Percentiles rank a stretch among this genome's conserved stretches.
Evolutionary conservation across 2,797 vertebrate genomes (phyloP).

Genomic region (Aselliscus stoliczkanus): DNA sequence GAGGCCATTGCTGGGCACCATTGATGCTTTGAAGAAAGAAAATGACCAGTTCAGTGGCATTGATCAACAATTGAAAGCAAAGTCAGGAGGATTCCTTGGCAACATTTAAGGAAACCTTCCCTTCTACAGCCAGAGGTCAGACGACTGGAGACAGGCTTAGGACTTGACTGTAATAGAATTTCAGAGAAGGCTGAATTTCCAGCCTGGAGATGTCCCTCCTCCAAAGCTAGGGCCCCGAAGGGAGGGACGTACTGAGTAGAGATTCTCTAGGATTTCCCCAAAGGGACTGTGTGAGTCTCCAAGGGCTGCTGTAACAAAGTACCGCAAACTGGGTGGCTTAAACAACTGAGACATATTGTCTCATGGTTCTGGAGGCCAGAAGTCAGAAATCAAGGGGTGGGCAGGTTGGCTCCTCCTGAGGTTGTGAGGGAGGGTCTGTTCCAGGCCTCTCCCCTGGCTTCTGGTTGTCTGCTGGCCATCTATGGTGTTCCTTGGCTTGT

Average conservation of each 20-base stretch:
- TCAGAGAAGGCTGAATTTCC: background rate
- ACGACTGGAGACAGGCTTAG: background rate
- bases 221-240: background rate
- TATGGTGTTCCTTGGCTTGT: too few species aligned
- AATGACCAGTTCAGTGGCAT: background rate
- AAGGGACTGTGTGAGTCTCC: background rate
- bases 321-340: background rate
- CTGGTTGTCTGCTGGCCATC: background rate
- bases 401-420: background rate
- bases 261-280: background rate
- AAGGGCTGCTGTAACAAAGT: background rate
- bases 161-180: background rate
- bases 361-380: background rate
- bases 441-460: background rate
- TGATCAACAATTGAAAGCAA: background rate
- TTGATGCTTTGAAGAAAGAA: background rate
- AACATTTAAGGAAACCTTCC: background rate
- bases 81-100: background rate
- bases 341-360: background rate
- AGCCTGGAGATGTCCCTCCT: background rate
- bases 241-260: accelerated
- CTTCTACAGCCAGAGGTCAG: background rate
- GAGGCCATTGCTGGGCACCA: background rate
- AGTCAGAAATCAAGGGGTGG: background rate
- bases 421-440: too few species aligned